phyloP scores from a whole-genome alignment of 2,888 invertebrate genomes.

The Malacosoma neustria region DNA sequence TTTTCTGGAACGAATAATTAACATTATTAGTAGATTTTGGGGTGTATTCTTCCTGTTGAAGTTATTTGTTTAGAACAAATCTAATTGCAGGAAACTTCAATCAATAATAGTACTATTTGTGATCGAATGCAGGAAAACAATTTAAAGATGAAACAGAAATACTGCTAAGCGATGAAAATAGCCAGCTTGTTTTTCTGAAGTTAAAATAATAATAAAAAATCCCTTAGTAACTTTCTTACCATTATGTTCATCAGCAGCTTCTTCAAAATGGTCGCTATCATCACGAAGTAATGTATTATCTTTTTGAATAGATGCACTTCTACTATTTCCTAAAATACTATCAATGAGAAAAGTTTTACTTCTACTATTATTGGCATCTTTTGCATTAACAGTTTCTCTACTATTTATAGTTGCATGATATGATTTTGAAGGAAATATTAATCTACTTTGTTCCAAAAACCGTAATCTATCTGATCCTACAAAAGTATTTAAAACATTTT shows the following conservation, averaged over 20 bases:
- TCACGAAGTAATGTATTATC: slow-evolving; percentile 21
- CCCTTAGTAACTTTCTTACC: no score
- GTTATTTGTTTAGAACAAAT: no score
- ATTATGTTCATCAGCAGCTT: slow-evolving; percentile 59
- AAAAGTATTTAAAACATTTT: slow-evolving; percentile 23
- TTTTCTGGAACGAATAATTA: no score
- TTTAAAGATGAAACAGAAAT: no score
- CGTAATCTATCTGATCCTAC: slow-evolving; percentile 30
- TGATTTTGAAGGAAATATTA: slow-evolving; percentile 34
- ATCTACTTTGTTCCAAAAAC: slow-evolving; percentile 35
- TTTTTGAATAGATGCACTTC: slow-evolving; percentile 24
- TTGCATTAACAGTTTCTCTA: slow-evolving; percentile 27
- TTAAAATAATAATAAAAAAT: no score
- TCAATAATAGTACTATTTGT: no score
- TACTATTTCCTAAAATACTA: slow-evolving; percentile 67
- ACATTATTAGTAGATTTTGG: no score
- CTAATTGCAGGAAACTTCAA: no score
- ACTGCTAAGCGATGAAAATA: no score
- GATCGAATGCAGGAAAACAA: no score
- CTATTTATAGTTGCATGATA: slow-evolving; percentile 25
- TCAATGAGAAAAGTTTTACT: slow-evolving; percentile 74
- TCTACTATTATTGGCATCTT: slow-evolving; percentile 36
- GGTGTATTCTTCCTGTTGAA: no score
- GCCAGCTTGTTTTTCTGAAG: no score
- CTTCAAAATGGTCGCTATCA: slow-evolving; percentile 37